These are phyloP conservation scores for Mugil cephalus DNA, from an alignment of 2,113 vertebrate genomes.

Conservation along the genomic window DNA sequence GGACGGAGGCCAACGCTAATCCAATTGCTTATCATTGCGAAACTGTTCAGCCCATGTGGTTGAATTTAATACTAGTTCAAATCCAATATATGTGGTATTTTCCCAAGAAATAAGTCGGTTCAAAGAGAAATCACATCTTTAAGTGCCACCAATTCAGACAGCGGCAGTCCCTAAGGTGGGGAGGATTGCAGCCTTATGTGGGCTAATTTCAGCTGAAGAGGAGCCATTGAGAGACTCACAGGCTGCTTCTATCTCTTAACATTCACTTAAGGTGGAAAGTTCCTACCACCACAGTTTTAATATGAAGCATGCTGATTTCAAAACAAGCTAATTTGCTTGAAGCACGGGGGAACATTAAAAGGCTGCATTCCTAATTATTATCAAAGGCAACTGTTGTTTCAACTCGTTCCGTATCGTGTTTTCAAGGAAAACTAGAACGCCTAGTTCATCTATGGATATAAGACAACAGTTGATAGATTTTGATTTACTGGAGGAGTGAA, in stretches of 20 bases:
- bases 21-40: constrained; percentile 61
- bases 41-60: constrained; percentile 59
- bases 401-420: constrained; percentile 8
- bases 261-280: constrained; percentile 24
- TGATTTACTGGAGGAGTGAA: constrained; percentile 31
- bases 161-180: constrained; percentile 9
- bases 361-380: constrained; percentile 45
- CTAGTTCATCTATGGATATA: constrained; percentile 19
- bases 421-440: constrained; percentile 24
- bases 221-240: constrained; percentile 41
- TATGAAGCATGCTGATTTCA: constrained; percentile 52
- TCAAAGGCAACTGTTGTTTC: constrained; percentile 58
- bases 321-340: constrained; percentile 51
- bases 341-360: constrained; percentile 43
- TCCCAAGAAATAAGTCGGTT: constrained; percentile 73
- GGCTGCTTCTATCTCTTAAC: constrained; percentile 25
- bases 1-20: constrained; percentile 52
- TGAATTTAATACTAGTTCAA: constrained; percentile 62
- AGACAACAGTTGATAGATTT: not conserved
- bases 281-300: constrained; percentile 26
- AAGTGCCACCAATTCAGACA: constrained; percentile 46
- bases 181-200: constrained; percentile 19
- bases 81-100: constrained; percentile 72
- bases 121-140: constrained; percentile 56
- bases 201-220: constrained; percentile 34